Percentiles rank a stretch among this genome's conserved stretches.
Conservation (phyloP, 2,113 vertebrate genomes). For the Psilopsiagon aurifrons region DNA sequence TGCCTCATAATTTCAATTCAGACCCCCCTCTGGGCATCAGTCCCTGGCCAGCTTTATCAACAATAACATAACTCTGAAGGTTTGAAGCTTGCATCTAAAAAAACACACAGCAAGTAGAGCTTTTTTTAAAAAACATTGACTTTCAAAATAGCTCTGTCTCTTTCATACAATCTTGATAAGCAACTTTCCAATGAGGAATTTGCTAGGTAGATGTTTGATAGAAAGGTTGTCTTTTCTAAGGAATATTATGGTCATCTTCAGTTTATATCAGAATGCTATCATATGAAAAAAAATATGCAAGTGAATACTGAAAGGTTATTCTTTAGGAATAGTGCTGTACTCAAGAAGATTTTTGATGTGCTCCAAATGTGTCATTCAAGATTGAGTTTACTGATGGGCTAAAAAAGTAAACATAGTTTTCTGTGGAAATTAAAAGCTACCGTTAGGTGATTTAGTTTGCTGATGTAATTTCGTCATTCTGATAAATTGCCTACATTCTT, state of each 20-base stretch:
- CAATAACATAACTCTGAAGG: conserved; percentile 73
- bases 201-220: conserved; percentile 43
- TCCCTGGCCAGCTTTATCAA: conserved; percentile 69
- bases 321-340: not conserved
- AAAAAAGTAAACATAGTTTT: not conserved
- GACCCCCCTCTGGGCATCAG: conserved; percentile 62
- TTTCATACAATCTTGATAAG: conserved; percentile 69
- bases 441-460: not conserved
- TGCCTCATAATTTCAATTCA: conserved; percentile 69
- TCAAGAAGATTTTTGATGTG: not conserved
- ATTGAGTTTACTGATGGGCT: not conserved
- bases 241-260: conserved; percentile 54
- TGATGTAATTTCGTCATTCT: not conserved
- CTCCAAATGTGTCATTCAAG: not conserved
- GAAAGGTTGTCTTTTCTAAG: conserved; percentile 46
- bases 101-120: conserved; percentile 40
- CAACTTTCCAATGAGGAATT: conserved; percentile 55
- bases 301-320: conserved; percentile 17
- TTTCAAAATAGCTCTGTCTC: conserved; percentile 74
- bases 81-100: conserved; percentile 72
- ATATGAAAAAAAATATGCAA: conserved; percentile 56
- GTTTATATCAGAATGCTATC: conserved; percentile 40
- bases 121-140: conserved; percentile 68
- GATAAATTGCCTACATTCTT: not conserved
- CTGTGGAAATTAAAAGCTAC: conserved; percentile 22